Conservation (phyloP, 2,797 vertebrate genomes). For the Myotis planiceps region DNA sequence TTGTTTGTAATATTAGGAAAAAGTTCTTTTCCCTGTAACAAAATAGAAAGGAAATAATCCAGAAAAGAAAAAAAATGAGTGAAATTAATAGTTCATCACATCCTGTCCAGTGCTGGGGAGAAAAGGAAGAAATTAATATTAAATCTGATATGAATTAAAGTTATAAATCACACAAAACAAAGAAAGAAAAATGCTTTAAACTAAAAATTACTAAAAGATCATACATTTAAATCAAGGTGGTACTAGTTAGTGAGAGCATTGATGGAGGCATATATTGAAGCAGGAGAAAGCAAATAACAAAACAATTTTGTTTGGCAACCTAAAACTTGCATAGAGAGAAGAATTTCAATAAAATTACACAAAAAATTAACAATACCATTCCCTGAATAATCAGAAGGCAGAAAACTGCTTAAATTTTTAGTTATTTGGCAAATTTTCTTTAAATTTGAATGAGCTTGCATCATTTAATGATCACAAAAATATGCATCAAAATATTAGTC, state of each 20-base stretch:
- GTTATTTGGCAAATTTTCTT: not conserved
- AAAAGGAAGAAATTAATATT: not conserved
- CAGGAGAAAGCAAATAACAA: not conserved
- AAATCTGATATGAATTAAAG: not conserved
- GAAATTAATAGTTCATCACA: not conserved
- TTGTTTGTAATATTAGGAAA: not conserved
- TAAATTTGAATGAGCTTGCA: not conserved
- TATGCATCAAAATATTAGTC: not conserved
- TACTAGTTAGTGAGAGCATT: not conserved
- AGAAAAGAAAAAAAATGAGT: not conserved
- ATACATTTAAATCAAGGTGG: not conserved
- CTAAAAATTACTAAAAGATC: not conserved
- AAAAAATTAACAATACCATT: not conserved
- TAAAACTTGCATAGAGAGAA: not conserved
- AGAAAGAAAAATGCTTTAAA: not conserved
- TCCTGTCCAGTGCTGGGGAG: not conserved
- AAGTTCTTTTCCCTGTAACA: not conserved
- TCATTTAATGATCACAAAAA: constrained; percentile 3
- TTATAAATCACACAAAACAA: not conserved
- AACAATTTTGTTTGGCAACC: not conserved
- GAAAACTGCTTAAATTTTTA: not conserved
- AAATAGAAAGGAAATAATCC: not conserved
- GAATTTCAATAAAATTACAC: not conserved
- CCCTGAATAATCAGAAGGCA: not conserved
- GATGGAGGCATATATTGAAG: not conserved